Base-by-base conservation (phyloP, 2,113 vertebrate genomes). In the Calidris pugnax region DNA sequence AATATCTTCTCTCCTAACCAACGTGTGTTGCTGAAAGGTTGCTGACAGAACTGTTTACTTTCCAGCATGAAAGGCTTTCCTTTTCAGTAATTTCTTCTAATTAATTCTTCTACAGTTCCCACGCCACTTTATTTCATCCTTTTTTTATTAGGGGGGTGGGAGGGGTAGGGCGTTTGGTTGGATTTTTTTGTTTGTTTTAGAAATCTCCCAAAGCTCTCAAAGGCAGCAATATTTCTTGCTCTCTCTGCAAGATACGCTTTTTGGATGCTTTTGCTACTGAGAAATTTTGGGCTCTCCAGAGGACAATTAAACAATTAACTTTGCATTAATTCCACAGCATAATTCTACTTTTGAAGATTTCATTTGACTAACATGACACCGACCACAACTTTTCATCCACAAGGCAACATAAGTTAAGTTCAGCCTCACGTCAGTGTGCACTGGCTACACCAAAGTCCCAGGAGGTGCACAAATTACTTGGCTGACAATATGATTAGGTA, bases 341-440 rank as follows among this genome's bases (percentile, higher is more conserved):
- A 92, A 89, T 87, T 92, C 83, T 81, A 63, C 72, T 91, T 86
- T 47, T 60, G 72, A 96, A 85, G 43, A 64, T 88, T 83, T 94
- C 12, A n/a, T 76, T 51, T 85, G 50, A 57, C 55, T 75, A 68
- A 51, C 39, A 13, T 27, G 47, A 80, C 17, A 78, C 26, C 48
- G 81, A 85, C 82, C 60, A 84, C 60, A 95, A 18, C 73, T 87
- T 64, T 64, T 48, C 48, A 78, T 27, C 39, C 9, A 6, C 64
- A 74, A 64, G 72, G 24, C 60, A 85, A 63, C 5, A 7, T 82
- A 89, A 68, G 23, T 68, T 45, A 92, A 89, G 60, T 77, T 90
- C 60, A 81, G 68, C 26, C 33, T 48, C 37, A 16, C 19, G 27
- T 84, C 83, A 81, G 68, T 2, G 0, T 59, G 62, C 74, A 53